Percentiles rank a stretch among this genome's conserved stretches.
phyloP scores from a whole-genome alignment of 2,888 invertebrate species.

The Torymus tubicola region DNA sequence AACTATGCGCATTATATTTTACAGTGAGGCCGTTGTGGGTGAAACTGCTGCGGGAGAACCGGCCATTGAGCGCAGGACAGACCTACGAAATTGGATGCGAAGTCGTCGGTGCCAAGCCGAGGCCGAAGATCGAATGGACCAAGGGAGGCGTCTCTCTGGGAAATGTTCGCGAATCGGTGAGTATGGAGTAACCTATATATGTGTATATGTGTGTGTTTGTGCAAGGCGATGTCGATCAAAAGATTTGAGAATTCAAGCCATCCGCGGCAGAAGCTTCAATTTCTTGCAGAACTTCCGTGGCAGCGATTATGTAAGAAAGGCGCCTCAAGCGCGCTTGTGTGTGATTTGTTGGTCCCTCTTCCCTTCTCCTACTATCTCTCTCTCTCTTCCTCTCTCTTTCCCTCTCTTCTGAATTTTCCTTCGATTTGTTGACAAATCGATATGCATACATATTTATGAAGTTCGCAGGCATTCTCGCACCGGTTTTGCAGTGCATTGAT shows the following conservation, averaged over 20 bases:
- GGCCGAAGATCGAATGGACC: slow-evolving; percentile 89
- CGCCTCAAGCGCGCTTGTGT: neutral
- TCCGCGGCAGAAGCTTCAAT: slow-evolving; percentile 39
- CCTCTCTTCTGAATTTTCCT: too few species aligned
- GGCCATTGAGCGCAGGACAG: slow-evolving; percentile 84
- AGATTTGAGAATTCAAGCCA: slow-evolving; percentile 25
- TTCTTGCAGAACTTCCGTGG: slow-evolving; percentile 26
- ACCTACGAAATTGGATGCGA: slow-evolving; percentile 85
- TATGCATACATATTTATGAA: slow-evolving; percentile 8
- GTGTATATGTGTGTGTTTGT: neutral
- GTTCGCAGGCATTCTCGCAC: neutral
- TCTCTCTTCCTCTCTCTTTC: too few species aligned
- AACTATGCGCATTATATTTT: slow-evolving; percentile 65
- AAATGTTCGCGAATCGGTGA: slow-evolving; percentile 83
- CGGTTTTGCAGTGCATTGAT: too few species aligned
- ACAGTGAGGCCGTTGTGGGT: slow-evolving; percentile 86
- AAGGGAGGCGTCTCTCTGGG: slow-evolving; percentile 84
- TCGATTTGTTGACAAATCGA: neutral
- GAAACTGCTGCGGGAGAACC: slow-evolving; percentile 83
- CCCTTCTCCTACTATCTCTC: too few species aligned
- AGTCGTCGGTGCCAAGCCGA: slow-evolving; percentile 85
- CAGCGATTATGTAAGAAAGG: slow-evolving; percentile 6
- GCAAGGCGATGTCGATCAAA: slow-evolving; percentile 40
- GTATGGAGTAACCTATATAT: slow-evolving; percentile 65
- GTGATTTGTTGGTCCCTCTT: neutral